Conservation (phyloP, 2,888 invertebrate species). For the Carpatolechia fugitivella region DNA sequence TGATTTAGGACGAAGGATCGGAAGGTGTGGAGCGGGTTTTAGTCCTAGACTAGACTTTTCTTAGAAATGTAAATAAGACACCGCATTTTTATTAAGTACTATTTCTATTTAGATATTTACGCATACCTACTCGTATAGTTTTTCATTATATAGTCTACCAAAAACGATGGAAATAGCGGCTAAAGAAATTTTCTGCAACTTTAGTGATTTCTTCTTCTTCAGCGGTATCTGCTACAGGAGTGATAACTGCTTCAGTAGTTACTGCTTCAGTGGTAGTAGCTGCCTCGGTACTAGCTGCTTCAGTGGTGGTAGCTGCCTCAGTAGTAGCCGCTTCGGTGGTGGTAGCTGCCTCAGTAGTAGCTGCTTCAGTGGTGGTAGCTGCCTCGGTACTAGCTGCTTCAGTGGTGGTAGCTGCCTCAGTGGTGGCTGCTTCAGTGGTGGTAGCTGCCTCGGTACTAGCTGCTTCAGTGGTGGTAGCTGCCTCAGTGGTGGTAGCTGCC, state of each 20-base stretch:
- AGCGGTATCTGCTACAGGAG: not conserved
- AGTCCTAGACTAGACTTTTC: too few relatives aligned
- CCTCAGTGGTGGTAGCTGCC: not conserved
- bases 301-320: not conserved
- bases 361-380: conserved; percentile 1
- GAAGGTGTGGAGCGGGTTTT: too few relatives aligned
- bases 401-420: not conserved
- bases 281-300: not conserved
- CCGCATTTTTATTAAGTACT: too few relatives aligned
- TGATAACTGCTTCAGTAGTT: too few relatives aligned
- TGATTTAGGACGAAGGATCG: too few relatives aligned
- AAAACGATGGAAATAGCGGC: not conserved
- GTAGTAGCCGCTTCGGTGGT: not conserved
- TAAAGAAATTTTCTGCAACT: not conserved
- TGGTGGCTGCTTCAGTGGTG: not conserved
- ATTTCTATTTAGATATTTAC: too few relatives aligned
- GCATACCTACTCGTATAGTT: too few relatives aligned
- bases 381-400: not conserved
- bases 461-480: conserved; percentile 4
- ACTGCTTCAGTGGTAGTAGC: conserved; percentile 1
- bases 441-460: conserved; percentile 6
- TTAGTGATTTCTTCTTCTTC: not conserved
- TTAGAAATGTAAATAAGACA: too few relatives aligned
- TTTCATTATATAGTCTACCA: not conserved
- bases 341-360: not conserved